Evolutionary conservation across 2,888 invertebrate genomes (phyloP), one percentile per base, ranked within the genome.

Genomic region (Agrotis exclamationis): DNA sequence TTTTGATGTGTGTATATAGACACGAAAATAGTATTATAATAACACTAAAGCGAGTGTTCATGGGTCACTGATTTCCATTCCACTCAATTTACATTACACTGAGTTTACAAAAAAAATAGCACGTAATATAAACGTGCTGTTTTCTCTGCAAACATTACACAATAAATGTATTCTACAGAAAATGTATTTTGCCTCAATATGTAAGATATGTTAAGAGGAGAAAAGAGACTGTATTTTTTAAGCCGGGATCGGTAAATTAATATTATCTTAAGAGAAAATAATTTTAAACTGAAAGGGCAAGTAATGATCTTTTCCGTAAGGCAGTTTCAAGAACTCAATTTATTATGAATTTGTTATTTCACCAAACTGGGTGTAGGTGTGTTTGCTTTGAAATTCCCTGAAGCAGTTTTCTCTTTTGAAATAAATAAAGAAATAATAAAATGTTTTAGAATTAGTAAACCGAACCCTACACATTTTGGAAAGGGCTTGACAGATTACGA

Each of bases 211-310:
- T 20, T 39, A n/a, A 24, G 18, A 53, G 11, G 22, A 50, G 16
- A 14, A 76, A 16, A 47, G 20, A 0, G 16, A 9, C 48, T 50
- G 22, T 56, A 69, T 69, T 68, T 76, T 76, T 76, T 16, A 69
- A 56, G 48, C 18, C 9, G 24, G 20, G 1, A 22, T 14, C 16
- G 18, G 24, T 16, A n/a, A 47, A 18, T 2, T 28, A 20, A 45
- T 74, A 45, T 74, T 74, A 33, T 74, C 18, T 16, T 63, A 54
- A 28, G 9, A n/a, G 24, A 63, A 45, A n/a, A 63, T 63, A 47
- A 53, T 71, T 53, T 16, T 13, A 33, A 28, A 39, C 39, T 39
- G 39, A 39, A 47, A 28, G 22, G 62, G 16, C n/a, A 13, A 16
- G 16, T n/a, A 33, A n/a, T 22, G 16, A 48, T 74, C 63, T 28